Base-by-base conservation (phyloP, 2,797 vertebrate genomes). In the Gila robusta region DNA sequence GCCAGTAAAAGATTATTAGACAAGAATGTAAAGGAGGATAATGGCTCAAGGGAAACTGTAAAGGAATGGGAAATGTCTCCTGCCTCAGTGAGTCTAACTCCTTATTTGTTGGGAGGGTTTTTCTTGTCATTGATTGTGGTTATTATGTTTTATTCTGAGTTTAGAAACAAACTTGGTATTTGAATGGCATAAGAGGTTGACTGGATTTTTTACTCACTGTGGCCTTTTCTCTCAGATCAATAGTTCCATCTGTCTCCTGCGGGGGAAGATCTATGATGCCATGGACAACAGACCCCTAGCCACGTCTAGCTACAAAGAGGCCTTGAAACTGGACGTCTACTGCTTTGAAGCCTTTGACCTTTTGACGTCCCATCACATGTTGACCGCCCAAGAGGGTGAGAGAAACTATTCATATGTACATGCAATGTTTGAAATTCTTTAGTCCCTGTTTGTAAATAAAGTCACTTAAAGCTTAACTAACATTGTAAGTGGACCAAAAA, bases 331-430 rank as follows among this genome's bases (percentile, higher is more conserved):
- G 21, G 98, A 99, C 54, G 97, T 99, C 91, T 98, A 98, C 94
- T 98, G 98, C 95, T 99, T 99, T 95, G 98, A 99, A 97, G 98
- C 98, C 19, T 99, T 99, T 93, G 98, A 99, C 95, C 97, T 99
- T 95, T 94, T 99, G 94, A 99, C 98, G 0, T 98, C 97, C 1
- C 98, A 99, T 92, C 98, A 99, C 92, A 99, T 99, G 98, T 90
- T 99, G 93, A 99, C 98, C 0, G 98, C 98, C 64, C 97, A 98
- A 94, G 98, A 99, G 97, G 98, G 98, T 99, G 88, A 92, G 92
- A 59, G 49, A 84, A 37, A 17, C 28, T 66, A 1, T 64, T 49
- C 52, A 35, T 73, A 19, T 41, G 26, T 28, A 28, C 35, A 47
- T 49, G 56, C 9, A 39, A 39, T 5, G 17, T 37, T 79, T 64